These are phyloP conservation scores for Eupithecia subumbrata DNA, from an alignment of 2,888 invertebrate genomes.

Conservation along the genomic window DNA sequence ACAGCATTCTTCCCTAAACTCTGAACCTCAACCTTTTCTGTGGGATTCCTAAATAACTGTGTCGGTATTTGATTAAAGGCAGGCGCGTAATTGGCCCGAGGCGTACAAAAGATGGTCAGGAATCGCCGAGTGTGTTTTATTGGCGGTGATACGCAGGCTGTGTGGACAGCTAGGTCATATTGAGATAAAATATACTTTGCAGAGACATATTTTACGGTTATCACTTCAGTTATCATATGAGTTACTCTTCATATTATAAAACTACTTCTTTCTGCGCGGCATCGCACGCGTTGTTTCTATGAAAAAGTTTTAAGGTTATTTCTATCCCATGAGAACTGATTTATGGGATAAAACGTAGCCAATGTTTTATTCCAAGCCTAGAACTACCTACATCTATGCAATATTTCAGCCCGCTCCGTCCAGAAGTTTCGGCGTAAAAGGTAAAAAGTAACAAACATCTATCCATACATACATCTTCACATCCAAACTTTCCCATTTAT, in stretches of 20 bases:
- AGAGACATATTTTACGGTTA: neutral
- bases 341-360: no score
- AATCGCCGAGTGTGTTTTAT: slow-evolving; percentile 39
- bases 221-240: neutral
- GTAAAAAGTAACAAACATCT: no score
- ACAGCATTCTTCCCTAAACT: neutral
- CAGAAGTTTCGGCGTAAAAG: no score
- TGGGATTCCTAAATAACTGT: slow-evolving; percentile 25
- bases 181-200: neutral
- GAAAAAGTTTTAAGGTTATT: no score
- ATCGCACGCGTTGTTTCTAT: no score
- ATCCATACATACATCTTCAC: no score
- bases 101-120: slow-evolving; percentile 37
- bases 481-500: no score
- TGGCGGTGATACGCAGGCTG: slow-evolving; percentile 5
- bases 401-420: no score
- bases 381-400: no score
- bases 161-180: slow-evolving; percentile 3
- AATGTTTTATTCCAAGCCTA: no score
- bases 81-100: slow-evolving; percentile 35
- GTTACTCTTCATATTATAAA: neutral
- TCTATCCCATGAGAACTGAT: no score
- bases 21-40: slow-evolving; percentile 14
- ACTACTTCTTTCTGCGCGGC: neutral
- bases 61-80: slow-evolving; percentile 29